Evolutionary conservation across 2,888 invertebrate species (phyloP), one percentile per base, ranked within the genome.

Genomic region (Pollenia griseotomentosa): DNA sequence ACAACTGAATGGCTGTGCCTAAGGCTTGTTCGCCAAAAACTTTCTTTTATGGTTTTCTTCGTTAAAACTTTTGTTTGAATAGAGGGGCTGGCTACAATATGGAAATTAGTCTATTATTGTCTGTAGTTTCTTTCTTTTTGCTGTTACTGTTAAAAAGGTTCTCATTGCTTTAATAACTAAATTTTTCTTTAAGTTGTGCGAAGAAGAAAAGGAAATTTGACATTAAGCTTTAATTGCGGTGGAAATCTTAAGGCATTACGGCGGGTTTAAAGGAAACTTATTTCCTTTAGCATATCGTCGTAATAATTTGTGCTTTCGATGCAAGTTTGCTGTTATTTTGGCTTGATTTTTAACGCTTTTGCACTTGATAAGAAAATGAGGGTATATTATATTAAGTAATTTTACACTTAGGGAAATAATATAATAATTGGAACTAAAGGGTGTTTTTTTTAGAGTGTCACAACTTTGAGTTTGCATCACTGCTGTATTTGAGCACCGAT

Each of bases 201-300:
- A 8, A 3, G 16, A 48, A 23, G 8, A n/a, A 4, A 46, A 57
- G 23, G 2, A 63, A 51, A 16, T 53, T 14, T 42, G n/a, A 66
- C 42, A 53, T 48, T 59, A 57, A 11, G 4, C 63, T 53, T 53
- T 7, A 59, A 33, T 23, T 5, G n/a, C 44, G 44, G 12, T 71
- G 80, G 63, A 73, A 63, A 65, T 66, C 1, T 55, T 51, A 66
- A 57, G 2, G 14, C 55, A 40, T 57, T 57, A 66, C 57, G 65
- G 73, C 73, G 55, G 33, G 57, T 73, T 12, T n/a, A 7, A 40
- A 33, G n/a, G 2, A 55, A 53, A 59, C 46, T 40, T 12, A 40
- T 40, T 48, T 51, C 16, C 7, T 1, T 46, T 19, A 19, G 11
- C 2, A 12, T 14, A 42, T n/a, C n/a, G 9, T 8, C 7, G 19